Conservation (phyloP, 2,113 vertebrate genomes). For the Sterrhoptilus dennistouni region DNA sequence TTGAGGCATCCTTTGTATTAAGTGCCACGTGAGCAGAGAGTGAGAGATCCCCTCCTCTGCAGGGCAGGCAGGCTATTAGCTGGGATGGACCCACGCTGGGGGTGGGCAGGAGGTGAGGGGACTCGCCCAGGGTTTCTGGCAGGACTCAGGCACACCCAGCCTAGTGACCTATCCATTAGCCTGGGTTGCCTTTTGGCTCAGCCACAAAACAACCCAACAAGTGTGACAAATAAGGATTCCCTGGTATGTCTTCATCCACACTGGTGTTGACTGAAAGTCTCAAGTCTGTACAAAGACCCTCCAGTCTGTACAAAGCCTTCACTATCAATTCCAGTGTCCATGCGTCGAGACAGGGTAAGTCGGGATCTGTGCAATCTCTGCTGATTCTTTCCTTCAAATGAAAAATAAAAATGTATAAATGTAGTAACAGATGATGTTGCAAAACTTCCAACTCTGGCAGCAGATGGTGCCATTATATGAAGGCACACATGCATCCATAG, state of each 20-base stretch:
- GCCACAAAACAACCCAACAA: not conserved
- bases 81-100: not conserved
- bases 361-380: not conserved
- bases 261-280: not conserved
- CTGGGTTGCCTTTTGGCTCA: not conserved
- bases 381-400: not conserved
- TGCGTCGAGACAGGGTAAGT: fast-evolving
- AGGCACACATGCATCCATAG: not conserved
- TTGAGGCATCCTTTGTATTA: constrained; percentile 16
- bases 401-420: not conserved
- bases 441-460: constrained; percentile 49
- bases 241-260: fast-evolving
- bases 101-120: not conserved
- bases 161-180: not conserved
- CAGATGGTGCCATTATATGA: constrained; percentile 52
- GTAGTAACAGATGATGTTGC: constrained; percentile 34
- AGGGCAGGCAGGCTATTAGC: not conserved
- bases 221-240: not conserved
- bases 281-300: not conserved
- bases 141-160: not conserved
- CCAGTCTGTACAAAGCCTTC: not conserved
- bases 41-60: not conserved
- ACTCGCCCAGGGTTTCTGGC: not conserved
- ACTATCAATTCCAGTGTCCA: fast-evolving
- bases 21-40: not conserved